Percentiles rank a stretch among this genome's conserved stretches.
These are phyloP conservation scores for Apamea anceps DNA, from an alignment of 2,888 invertebrate genomes.

Conservation along the genomic window DNA sequence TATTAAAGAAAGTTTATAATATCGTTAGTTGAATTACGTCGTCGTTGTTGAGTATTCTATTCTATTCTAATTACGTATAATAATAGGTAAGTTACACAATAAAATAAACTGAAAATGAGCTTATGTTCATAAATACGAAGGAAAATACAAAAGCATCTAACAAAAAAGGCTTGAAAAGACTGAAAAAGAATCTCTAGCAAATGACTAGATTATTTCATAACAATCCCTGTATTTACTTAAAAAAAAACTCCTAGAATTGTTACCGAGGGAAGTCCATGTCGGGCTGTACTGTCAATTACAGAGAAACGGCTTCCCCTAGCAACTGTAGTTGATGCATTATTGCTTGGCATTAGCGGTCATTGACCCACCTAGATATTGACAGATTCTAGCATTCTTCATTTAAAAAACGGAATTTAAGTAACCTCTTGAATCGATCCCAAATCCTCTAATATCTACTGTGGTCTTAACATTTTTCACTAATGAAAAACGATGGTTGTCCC, in stretches of 20 bases:
- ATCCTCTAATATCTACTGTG: not conserved
- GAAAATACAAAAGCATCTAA: too few relatives aligned
- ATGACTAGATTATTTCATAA: not conserved
- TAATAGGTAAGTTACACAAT: too few relatives aligned
- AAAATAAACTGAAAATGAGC: too few relatives aligned
- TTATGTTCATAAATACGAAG: too few relatives aligned
- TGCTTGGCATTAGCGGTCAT: not conserved
- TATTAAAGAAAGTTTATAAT: too few relatives aligned
- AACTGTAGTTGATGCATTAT: constrained; percentile 12
- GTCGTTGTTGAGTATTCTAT: too few relatives aligned
- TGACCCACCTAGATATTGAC: not conserved
- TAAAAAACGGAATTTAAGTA: not conserved
- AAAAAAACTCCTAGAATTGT: constrained; percentile 27
- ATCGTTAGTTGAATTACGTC: too few relatives aligned
- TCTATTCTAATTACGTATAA: too few relatives aligned
- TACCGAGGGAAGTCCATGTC: constrained; percentile 19
- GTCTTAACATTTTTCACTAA: not conserved
- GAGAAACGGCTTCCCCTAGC: constrained; percentile 24
- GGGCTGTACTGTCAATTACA: constrained; percentile 50
- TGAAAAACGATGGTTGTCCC: not conserved
- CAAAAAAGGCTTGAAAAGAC: too few relatives aligned
- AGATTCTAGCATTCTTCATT: not conserved
- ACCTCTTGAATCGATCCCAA: not conserved
- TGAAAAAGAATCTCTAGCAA: not conserved
- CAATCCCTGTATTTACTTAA: constrained; percentile 3